Percentiles rank a stretch among this genome's conserved stretches.
Evolutionary conservation across 2,888 invertebrate genomes (phyloP).

Genomic region (Diaphora mendica): DNA sequence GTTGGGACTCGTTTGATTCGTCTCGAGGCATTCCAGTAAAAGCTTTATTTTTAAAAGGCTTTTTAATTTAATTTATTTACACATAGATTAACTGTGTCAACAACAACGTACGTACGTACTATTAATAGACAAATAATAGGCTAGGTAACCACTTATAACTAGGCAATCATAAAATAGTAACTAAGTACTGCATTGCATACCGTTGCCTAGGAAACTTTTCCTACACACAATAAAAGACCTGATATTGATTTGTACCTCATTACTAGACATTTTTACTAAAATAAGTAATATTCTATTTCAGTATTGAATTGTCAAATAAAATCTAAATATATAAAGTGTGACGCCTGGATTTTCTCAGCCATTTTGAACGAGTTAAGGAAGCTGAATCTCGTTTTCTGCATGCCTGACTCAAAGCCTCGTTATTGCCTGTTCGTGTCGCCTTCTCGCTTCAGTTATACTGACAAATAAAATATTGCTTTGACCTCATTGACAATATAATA

Average conservation of each 20-base stretch:
- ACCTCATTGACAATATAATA: conserved; percentile 3
- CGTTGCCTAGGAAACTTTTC: neutral
- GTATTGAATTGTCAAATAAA: neutral
- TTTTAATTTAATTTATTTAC: no score
- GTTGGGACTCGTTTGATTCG: no score
- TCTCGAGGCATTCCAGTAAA: no score
- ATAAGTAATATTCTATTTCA: neutral
- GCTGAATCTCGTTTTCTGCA: conserved; percentile 70
- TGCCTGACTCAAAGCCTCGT: conserved; percentile 61
- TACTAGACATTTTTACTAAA: neutral
- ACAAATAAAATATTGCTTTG: conserved; percentile 8
- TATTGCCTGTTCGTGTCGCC: conserved; percentile 42
- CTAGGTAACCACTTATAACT: neutral
- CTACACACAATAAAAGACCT: neutral
- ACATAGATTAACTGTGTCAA: neutral
- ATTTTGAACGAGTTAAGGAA: conserved; percentile 53
- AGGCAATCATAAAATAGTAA: neutral
- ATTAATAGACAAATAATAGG: neutral
- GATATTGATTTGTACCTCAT: neutral
- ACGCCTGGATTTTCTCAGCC: conserved; percentile 54
- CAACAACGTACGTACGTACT: neutral
- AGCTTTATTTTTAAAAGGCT: no score
- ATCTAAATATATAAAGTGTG: conserved; percentile 26
- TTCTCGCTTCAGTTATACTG: conserved; percentile 24
- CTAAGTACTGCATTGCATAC: neutral